Evolutionary conservation across 2,113 vertebrate species (phyloP).

Genomic region (Loxodonta africana): DNA sequence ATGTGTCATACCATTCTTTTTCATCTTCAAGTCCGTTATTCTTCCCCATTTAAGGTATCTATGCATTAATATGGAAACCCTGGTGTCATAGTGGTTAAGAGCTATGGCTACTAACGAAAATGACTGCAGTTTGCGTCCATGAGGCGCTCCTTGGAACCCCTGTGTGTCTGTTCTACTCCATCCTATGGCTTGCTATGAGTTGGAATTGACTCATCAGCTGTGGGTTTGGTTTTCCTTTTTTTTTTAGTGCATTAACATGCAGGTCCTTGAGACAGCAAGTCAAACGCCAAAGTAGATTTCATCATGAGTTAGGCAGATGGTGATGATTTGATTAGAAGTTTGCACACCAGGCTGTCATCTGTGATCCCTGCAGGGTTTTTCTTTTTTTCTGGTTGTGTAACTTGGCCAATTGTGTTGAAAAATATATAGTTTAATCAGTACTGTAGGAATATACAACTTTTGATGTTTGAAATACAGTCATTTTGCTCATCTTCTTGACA

Average conservation of each 20-base stretch:
- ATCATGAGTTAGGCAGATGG: neutral
- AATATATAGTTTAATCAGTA: neutral
- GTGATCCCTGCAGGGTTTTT: neutral
- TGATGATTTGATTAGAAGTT: slow-evolving; percentile 7
- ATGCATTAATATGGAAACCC: neutral
- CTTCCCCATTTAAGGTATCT: neutral
- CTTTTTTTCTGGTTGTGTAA: neutral
- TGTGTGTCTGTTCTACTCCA: too few species aligned
- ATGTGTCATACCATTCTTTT: neutral
- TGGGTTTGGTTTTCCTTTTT: too few species aligned
- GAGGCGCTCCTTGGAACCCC: too few species aligned
- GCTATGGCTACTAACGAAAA: too few species aligned
- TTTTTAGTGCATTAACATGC: neutral
- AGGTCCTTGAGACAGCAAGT: neutral
- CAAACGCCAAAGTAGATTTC: slow-evolving; percentile 14
- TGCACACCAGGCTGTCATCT: neutral
- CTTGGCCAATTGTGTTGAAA: neutral
- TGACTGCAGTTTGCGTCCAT: too few species aligned
- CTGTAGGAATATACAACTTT: neutral
- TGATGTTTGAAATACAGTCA: neutral
- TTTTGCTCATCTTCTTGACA: neutral
- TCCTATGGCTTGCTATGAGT: too few species aligned
- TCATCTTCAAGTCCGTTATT: neutral
- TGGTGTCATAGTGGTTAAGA: too few species aligned
- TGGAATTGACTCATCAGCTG: too few species aligned